Percentiles rank a stretch among this genome's conserved stretches.
phyloP scores from a whole-genome alignment of 2,113 vertebrate genomes.

The Sialia sialis region DNA sequence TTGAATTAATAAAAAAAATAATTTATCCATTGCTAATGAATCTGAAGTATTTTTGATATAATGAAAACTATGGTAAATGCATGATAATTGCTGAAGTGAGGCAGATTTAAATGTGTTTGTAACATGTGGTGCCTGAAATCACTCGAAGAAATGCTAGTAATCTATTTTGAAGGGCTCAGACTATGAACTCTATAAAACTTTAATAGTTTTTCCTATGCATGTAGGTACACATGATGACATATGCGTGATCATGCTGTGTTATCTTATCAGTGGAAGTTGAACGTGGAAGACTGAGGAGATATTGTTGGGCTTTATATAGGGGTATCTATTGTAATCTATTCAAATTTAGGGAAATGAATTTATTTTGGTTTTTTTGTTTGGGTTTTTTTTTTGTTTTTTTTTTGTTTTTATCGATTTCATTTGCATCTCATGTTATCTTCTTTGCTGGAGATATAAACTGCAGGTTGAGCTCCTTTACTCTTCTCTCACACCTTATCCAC shows the following conservation, averaged over 20 bases:
- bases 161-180: background rate
- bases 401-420: background rate
- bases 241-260: background rate
- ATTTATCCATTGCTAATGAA: conserved; percentile 64
- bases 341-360: background rate
- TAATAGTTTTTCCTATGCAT: background rate
- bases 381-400: background rate
- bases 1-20: conserved; percentile 71
- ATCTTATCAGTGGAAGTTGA: background rate
- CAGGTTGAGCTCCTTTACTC: background rate
- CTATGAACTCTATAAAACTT: background rate
- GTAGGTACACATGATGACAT: background rate
- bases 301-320: background rate
- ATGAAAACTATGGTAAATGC: background rate
- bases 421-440: background rate
- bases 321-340: background rate
- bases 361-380: background rate
- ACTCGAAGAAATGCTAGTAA: background rate
- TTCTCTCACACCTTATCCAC: background rate
- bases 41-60: conserved; percentile 30
- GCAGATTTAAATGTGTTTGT: background rate
- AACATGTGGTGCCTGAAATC: conserved; percentile 2
- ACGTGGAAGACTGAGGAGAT: background rate
- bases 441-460: background rate
- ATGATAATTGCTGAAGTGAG: background rate